Base-by-base conservation (phyloP, 30 jellyfish, hydroid and myxozoan species). In the Clytia hemisphaerica region DNA sequence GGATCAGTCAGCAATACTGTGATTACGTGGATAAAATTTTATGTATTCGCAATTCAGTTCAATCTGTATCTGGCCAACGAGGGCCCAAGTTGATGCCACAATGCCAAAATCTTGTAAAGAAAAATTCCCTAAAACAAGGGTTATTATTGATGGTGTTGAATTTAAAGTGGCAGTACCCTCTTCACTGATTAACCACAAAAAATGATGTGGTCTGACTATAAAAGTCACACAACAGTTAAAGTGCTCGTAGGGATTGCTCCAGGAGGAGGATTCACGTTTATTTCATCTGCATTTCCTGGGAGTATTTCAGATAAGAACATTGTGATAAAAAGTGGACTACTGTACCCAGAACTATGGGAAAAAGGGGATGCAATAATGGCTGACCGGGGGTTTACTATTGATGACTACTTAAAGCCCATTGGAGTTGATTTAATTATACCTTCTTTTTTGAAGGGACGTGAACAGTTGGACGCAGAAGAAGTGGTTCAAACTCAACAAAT, bases 201-300 rank as follows among this genome's bases (percentile, higher is more conserved):
- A n/a, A n/a, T n/a, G n/a, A n/a, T n/a, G n/a, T n/a, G n/a, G n/a
- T n/a, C n/a, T n/a, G n/a, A n/a, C n/a, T n/a, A n/a, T n/a, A n/a
- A n/a, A n/a, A n/a, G n/a, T n/a, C n/a, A n/a, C n/a, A n/a, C n/a
- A n/a, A n/a, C n/a, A n/a, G n/a, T n/a, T n/a, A n/a, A n/a, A n/a
- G n/a, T n/a, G n/a, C n/a, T n/a, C n/a, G n/a, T n/a, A n/a, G 79
- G 79, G 3, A 67, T 67, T 40, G 79, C 75, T 40, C 76, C 79
- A n/a, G 79, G 79, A 12, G 79, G 79, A 0, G 79, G 79, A 9
- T 67, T 67, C 31, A 67, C 73, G 3, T 67, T 67, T 25, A 67
- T 67, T 46, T 67, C 75, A 25, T 67, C 76, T 16, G 79, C 79
- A n/a, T 67, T 3, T 25, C 75, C 79, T 2, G 79, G 79, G 14